Evolutionary conservation across 1,140 invertebrate species (phyloP), one percentile per base, ranked within the genome.

Genomic region (Neodiprion fabricii): DNA sequence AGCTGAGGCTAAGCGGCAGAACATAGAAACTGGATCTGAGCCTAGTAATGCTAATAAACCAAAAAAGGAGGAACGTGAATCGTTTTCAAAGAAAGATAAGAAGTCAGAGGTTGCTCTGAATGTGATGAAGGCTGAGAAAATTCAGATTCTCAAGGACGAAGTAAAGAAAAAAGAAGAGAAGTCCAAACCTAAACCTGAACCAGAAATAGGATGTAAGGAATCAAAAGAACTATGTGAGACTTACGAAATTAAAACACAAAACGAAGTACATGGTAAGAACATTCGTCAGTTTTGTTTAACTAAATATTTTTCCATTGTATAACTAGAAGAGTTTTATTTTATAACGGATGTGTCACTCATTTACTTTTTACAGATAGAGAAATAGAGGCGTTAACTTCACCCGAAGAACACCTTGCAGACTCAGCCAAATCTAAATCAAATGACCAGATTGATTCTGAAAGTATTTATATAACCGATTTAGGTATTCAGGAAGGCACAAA

Each of bases 1-100:
- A 5, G 81, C 82, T 10, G 87, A 88, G 75, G 80, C 77, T 5
- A 89, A 88, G 70, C 87, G 84, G 69, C 81, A 84, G 48, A 80
- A 73, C 76, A 47, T 76, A n/a, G 85, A 85, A 28, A 28, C 67
- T 23, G 71, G 66, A 28, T 72, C 21, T 7, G 81, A 79, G 23
- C 77, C 74, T 8, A 23, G 66, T 23, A 77, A 17, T 71, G 70
- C 70, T 21, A 48, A 40, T 12, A 82, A 83, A 53, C 49, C 23
- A 75, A 79, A 66, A 23, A 72, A 72, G 28, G 72, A 61, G 17
- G 61, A 72, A 7, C 61, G 49, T 17, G 72, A 71, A 50, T n/a
- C 21, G 47, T 28, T 40, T 49, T 68, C 48, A 73, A 71, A 7
- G 78, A 83, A 67, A 61, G 75, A 3, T 77, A 80, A 14, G 72